phyloP scores from a whole-genome alignment of 2,797 vertebrate genomes.

The Rhabdomys pumilio region DNA sequence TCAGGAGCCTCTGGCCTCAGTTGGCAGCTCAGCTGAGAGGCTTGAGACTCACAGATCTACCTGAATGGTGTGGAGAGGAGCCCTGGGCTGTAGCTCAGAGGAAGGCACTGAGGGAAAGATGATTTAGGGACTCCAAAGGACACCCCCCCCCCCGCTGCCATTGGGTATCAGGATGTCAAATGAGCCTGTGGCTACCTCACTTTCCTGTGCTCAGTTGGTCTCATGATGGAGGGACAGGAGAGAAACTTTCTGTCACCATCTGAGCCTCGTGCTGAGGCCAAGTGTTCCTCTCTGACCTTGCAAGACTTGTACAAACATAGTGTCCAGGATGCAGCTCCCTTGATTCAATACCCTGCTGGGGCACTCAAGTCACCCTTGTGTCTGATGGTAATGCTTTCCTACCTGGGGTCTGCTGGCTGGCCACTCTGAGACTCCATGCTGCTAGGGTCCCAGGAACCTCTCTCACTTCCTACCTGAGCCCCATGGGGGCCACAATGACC shows the following conservation, averaged over 20 bases:
- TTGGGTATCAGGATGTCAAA: not conserved
- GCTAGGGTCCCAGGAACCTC: not conserved
- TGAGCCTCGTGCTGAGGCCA: not conserved
- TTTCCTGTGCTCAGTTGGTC: accelerated
- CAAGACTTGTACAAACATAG: not conserved
- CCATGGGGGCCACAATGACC: not conserved
- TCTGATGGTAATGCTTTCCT: too few species aligned
- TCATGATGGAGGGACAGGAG: accelerated
- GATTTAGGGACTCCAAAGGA: not conserved
- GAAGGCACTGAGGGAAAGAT: not conserved
- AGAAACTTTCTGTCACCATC: too few species aligned
- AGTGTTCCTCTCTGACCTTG: not conserved
- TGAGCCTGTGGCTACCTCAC: not conserved
- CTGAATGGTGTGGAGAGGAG: not conserved
- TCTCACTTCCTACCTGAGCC: accelerated
- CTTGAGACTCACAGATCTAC: not conserved
- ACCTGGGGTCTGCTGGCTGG: not conserved
- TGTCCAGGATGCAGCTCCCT: not conserved
- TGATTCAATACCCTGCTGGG: too few species aligned
- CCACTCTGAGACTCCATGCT: not conserved
- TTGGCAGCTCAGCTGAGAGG: not conserved
- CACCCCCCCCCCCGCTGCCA: not conserved
- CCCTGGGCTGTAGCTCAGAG: not conserved
- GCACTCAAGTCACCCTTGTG: not conserved
- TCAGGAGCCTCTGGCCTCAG: not conserved